Base-by-base conservation (phyloP, 2,888 invertebrate genomes). In the Myopa testacea region DNA sequence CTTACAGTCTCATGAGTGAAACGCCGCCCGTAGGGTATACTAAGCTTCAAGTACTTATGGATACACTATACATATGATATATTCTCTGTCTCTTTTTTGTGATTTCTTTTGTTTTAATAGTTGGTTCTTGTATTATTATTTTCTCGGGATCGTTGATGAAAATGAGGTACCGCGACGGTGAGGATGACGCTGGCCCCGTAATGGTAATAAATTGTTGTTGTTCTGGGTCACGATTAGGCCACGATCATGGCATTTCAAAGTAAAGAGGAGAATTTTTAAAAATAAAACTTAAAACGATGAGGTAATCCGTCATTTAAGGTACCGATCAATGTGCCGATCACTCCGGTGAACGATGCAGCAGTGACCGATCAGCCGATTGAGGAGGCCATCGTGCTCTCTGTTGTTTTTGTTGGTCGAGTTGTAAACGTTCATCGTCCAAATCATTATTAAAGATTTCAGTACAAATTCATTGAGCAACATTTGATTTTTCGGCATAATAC, bases 171-270 rank as follows among this genome's bases (percentile, higher is more conserved):
- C 37, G 65, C 72, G 63, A 50, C 40, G 45, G 4, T 58, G 58
- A 63, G 0, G 55, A 65, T 14, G 65, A 6, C 34, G 52, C 34
- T 50, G 52, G 69, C 1, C 52, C 8, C 16, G 26, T 74, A 34
- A 74, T 74, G 50, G 14, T 76, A 70, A 77, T 77, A 78, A 80
- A 80, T 78, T 78, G 76, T 76, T 75, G 72, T 72, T 75, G 76
- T 80, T 73, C 67, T 71, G 70, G 77, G 78, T 80, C 80, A 80
- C 80, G 80, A 78, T 72, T 78, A 75, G 60, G 62, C 50, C 34
- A 68, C 45, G 45, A 75, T 7, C 71, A 58, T 38, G 62, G 62
- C 60, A 73, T 62, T 73, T 62, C 26, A 26, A 26, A 26, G 63
- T 19, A n/a, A 5, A 68, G 8, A 67, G 16, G 12, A 0, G n/a